Base-by-base conservation (phyloP, 2,797 vertebrate species). In the Typhlichthys eigenmanni region DNA sequence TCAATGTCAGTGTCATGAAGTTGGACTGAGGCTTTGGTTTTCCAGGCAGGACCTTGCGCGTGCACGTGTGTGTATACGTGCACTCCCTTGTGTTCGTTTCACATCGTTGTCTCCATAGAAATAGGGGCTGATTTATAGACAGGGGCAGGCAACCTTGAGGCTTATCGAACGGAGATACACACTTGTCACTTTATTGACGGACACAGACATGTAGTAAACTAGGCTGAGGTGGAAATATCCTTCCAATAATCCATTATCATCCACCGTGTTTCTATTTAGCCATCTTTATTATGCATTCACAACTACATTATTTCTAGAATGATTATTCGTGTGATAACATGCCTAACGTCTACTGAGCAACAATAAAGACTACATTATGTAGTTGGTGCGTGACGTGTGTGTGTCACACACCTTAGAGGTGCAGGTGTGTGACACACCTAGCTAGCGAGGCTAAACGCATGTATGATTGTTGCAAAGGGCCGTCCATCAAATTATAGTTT, bases 41-140 rank as follows among this genome's bases (percentile, higher is more conserved):
- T 19, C 19, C 19, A 2, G 2, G 19, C 19, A 19, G 11, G 47
- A 4, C 12, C 13, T n/a, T 11, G 53, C 19, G 53, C 24, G 53
- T 55, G 53, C 19, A 12, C 5, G 53, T 24, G 12, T 34, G 16
- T 55, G 53, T 29, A 1, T 55, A 1, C 4, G 53, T 48, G 47
- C n/a, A 13, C 19, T 19, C 19, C 2, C 19, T 19, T 13, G 12
- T 48, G 47, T 13, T 2, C 46, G 2, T 13, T n/a, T 48, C 2
- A 48, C 74, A 64, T 80, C 71, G 70, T 77, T 52, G 60, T 76
- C 58, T 82, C 83, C 78, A 55, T 59, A 84, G 74, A 82, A 86
- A 59, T 68, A 64, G 1, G 16, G 57, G 69, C 83, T 83, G 85
- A 87, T 66, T 86, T 80, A 86, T 76, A 82, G 67, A 73, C 64